phyloP scores from a whole-genome alignment of 2,113 vertebrate species.

The Phasianus colchicus region DNA sequence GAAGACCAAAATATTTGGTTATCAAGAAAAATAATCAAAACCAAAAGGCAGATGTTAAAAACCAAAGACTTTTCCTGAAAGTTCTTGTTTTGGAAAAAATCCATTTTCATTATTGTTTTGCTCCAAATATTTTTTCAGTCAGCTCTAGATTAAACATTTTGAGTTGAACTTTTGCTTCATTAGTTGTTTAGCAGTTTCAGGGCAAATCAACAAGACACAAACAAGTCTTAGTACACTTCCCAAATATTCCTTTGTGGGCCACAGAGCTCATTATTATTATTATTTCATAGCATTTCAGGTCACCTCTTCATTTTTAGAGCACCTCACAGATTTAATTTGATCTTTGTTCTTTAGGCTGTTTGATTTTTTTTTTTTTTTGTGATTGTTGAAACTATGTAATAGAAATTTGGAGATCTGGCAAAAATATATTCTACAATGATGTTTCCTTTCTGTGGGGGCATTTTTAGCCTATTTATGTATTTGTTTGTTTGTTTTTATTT shows the following conservation, averaged over 20 bases:
- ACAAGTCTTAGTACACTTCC: background rate
- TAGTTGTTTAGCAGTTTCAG: constrained; percentile 42
- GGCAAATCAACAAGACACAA: constrained; percentile 24
- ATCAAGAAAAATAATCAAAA: background rate
- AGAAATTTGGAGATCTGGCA: constrained; percentile 40
- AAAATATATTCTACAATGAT: background rate
- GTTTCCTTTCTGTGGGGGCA: background rate
- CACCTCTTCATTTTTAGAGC: background rate
- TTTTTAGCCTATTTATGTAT: background rate
- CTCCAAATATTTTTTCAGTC: constrained; percentile 32
- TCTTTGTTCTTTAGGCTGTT: background rate
- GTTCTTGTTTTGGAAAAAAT: constrained; percentile 31
- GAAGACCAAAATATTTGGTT: background rate
- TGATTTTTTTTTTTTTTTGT: background rate
- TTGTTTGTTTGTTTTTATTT: too few relatives aligned
- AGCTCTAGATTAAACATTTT: background rate
- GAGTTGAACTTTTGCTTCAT: constrained; percentile 25
- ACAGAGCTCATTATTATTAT: background rate
- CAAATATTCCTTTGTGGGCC: background rate
- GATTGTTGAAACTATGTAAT: background rate
- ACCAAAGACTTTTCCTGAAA: constrained; percentile 50
- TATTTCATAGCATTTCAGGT: constrained; percentile 1
- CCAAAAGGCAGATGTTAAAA: background rate
- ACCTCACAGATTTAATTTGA: constrained; percentile 21
- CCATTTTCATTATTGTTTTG: constrained; percentile 32